Evolutionary conservation across 2,888 invertebrate genomes (phyloP).

Genomic region (Epiblema foenella): DNA sequence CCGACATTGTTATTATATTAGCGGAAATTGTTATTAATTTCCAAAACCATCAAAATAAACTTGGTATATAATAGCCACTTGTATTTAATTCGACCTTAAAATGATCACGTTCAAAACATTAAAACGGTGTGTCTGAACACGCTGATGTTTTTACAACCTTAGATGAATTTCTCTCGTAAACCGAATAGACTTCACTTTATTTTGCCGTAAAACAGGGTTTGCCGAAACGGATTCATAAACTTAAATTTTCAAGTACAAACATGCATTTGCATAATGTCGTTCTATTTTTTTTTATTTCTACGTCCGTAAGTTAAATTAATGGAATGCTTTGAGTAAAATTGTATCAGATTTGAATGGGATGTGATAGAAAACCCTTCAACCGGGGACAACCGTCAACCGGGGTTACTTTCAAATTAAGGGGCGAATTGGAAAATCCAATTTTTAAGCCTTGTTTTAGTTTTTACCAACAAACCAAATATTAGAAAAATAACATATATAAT

Average conservation of each 20-base stretch:
- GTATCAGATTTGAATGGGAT: not conserved
- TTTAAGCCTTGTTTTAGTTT: too few species aligned
- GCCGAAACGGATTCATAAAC: slow-evolving; percentile 45
- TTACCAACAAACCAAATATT: too few species aligned
- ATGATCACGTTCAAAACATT: slow-evolving; percentile 19
- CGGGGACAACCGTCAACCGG: too few species aligned
- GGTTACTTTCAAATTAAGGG: too few species aligned
- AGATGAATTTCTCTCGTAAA: slow-evolving; percentile 75
- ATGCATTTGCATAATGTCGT: slow-evolving; percentile 45
- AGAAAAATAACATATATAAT: too few species aligned
- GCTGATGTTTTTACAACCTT: slow-evolving; percentile 32
- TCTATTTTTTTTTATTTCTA: slow-evolving; percentile 26
- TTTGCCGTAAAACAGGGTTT: slow-evolving; percentile 63
- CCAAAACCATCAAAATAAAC: not conserved
- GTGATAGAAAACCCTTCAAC: too few species aligned
- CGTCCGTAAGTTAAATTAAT: not conserved
- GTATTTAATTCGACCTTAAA: not conserved
- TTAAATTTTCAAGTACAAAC: slow-evolving; percentile 44
- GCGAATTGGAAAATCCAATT: too few species aligned
- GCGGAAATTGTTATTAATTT: not conserved
- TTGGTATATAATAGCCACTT: not conserved
- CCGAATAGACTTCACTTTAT: slow-evolving; percentile 71
- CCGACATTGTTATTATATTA: too few species aligned
- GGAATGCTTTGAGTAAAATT: not conserved
- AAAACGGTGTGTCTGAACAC: slow-evolving; percentile 27